Evolutionary conservation across 1,140 invertebrate species (phyloP), one percentile per base, ranked within the genome.

Genomic region (Nymphalis io): DNA sequence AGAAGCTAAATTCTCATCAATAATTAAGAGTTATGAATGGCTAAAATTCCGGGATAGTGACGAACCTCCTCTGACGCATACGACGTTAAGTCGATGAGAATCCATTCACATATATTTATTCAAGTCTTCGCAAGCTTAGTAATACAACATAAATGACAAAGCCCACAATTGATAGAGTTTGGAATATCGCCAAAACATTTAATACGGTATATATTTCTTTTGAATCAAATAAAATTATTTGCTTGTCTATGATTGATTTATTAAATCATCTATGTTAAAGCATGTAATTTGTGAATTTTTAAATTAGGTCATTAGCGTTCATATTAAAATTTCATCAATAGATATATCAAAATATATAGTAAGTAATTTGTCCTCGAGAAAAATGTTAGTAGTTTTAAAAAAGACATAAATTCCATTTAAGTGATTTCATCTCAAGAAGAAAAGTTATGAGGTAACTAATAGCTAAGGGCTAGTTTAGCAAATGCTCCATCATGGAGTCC

Each of bases 81-180:
- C 44, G n/a, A 61, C 40, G 13, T 8, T 23, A 65, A 65, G 51
- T 16, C 51, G 21, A 39, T 40, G 39, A 39, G 21, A 65, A 65
- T 65, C 51, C 63, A 58, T 65, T 65, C 51, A 65, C 58, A 65
- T 13, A 44, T 65, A 39, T 33, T 51, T 13, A 27, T 51, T 51
- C 44, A 51, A 53, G 18, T 23, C 15, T 8, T 59, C 27, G 38
- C 33, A 39, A 40, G 33, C 33, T 60, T 46, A 48, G 23, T 33
- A 61, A 48, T 61, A 21, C 3, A 51, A 27, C 18, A 13, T 8
- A 48, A 27, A 61, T 61, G 21, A 61, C 60, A 27, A 61, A 61
- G 44, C 33, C 2, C 38, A 48, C 23, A 48, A 27, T 61, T 48
- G 60, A 42, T 40, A 48, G 10, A 20, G 27, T 23, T 18, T 46